A percentile compares a stretch with the other conserved stretches of the same genome.
Conservation (phyloP, 1,140 invertebrate species). For the Cephus cinctus region DNA sequence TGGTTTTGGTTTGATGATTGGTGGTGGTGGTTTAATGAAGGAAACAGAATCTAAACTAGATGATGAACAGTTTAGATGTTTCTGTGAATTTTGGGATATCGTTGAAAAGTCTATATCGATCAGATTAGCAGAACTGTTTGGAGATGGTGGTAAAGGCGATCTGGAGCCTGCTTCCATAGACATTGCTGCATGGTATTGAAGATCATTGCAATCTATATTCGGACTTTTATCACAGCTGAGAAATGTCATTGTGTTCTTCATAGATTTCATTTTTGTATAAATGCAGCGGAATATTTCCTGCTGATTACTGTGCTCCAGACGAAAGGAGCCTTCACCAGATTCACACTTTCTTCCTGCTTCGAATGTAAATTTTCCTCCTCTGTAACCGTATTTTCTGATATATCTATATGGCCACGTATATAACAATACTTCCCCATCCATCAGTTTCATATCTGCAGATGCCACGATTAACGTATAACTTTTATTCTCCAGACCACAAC, state of each 20-base stretch:
- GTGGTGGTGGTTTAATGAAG: conserved; percentile 37
- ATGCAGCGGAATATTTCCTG: conserved; percentile 79
- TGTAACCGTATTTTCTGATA: conserved; percentile 81
- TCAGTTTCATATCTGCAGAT: conserved; percentile 70
- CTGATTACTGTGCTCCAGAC: conserved; percentile 74
- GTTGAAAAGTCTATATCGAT: conserved; percentile 52
- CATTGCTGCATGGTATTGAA: conserved; percentile 70
- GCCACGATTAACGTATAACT: conserved; percentile 74
- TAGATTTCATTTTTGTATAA: conserved; percentile 77
- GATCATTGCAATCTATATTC: conserved; percentile 69
- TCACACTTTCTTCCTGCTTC: conserved; percentile 88
- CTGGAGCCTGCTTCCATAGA: conserved; percentile 75
- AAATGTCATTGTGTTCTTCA: conserved; percentile 79
- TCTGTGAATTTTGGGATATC: conserved; percentile 43
- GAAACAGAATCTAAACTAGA: conserved; percentile 22
- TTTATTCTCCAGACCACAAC: conserved; percentile 70
- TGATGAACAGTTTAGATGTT: conserved; percentile 29
- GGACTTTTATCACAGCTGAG: conserved; percentile 66
- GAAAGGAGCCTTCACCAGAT: conserved; percentile 82
- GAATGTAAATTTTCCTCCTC: conserved; percentile 81
- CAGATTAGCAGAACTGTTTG: conserved; percentile 56
- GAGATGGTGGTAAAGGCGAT: conserved; percentile 70
- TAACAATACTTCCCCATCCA: conserved; percentile 65
- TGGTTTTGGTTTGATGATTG: conserved; percentile 61
- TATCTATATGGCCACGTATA: conserved; percentile 86